Base-by-base conservation (phyloP, 1,140 invertebrate species). In the Bacillus rossius region DNA sequence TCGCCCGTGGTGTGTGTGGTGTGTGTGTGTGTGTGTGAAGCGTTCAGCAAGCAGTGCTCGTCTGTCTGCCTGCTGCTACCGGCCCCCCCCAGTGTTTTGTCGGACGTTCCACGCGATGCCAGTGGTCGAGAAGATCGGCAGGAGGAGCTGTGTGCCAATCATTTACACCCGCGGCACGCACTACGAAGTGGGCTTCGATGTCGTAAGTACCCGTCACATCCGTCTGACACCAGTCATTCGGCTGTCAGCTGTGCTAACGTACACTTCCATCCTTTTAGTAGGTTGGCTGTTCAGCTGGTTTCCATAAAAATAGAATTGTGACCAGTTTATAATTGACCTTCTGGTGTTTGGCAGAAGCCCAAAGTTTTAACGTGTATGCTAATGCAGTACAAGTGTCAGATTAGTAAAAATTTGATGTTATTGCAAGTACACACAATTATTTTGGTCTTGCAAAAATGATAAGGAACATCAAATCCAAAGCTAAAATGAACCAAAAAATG, bases 101-200 rank as follows among this genome's bases (percentile, higher is more conserved):
- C 16, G 14, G 5, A 45, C 26, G 16, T 50, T 8, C n/a, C 37
- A 38, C 23, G 29, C 34, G 26, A 64, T 63, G 61, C 42, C 55
- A 40, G 49, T 40, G 19, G 19, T 56, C 2, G 67, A 67, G 55
- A 62, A 64, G 19, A 70, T 80, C n/a, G 75, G 74, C 2, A 77
- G 87, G 50, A 79, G 87, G 19, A 81, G 83, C 50, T 81, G 78
- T 4, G 83, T 94, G 40, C 89, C 90, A 0, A 81, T 92, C 20
- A 76, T 92, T 52, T 85, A 90, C 68, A 82, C 85, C 1, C 76
- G 79, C 62, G 91, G 91, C 55, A 89, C 84, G 1, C 85, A 92
- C 69, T 92, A 92, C 70, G 88, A 92, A 71, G 85, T 92, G 38
- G 91, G 91, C 60, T 92, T 82, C 68, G 88, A 91, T 77, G 84